Percentiles rank a stretch among this genome's conserved stretches.
phyloP scores from a whole-genome alignment of 1,140 invertebrate genomes.

The Drosophila obscura region DNA sequence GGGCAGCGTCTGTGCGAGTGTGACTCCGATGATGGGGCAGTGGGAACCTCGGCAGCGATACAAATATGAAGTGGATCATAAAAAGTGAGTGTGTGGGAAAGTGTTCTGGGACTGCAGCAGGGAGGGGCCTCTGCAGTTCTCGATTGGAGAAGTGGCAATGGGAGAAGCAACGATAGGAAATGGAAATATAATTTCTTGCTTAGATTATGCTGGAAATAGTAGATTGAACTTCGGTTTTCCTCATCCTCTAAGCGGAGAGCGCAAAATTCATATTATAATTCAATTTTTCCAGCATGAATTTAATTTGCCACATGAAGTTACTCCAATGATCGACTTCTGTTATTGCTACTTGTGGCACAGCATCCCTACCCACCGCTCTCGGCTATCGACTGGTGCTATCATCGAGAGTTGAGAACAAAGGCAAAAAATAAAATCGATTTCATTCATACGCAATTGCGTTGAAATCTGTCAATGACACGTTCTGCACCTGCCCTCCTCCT shows the following conservation, averaged over 20 bases:
- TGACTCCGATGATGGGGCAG: not conserved
- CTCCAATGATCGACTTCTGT: conserved; percentile 1
- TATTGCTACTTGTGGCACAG: not conserved
- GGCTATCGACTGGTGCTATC: conserved; percentile 25
- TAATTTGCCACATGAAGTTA: conserved; percentile 2
- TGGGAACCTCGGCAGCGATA: conserved; percentile 42
- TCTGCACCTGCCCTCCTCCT: conserved; percentile 28
- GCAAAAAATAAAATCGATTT: conserved; percentile 67
- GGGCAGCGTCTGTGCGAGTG: conserved; percentile 24
- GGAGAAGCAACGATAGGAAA: conserved; percentile 6
- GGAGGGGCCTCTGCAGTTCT: conserved; percentile 19
- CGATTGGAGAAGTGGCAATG: conserved; percentile 18
- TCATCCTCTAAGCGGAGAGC: too few species aligned
- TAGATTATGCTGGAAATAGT: too few species aligned
- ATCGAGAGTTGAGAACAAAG: conserved; percentile 35
- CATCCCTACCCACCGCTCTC: conserved; percentile 1
- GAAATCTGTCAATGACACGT: conserved; percentile 81
- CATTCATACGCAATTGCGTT: conserved; percentile 76
- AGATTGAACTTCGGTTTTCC: too few species aligned
- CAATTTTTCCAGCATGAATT: conserved; percentile 1
- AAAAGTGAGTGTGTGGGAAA: conserved; percentile 54
- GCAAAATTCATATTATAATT: not conserved
- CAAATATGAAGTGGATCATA: conserved; percentile 51
- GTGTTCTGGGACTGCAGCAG: conserved; percentile 21
- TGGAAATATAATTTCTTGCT: too few species aligned